Percentiles rank a stretch among this genome's conserved stretches.
Evolutionary conservation across 2,113 vertebrate genomes (phyloP).

Genomic region (Condylura cristata): DNA sequence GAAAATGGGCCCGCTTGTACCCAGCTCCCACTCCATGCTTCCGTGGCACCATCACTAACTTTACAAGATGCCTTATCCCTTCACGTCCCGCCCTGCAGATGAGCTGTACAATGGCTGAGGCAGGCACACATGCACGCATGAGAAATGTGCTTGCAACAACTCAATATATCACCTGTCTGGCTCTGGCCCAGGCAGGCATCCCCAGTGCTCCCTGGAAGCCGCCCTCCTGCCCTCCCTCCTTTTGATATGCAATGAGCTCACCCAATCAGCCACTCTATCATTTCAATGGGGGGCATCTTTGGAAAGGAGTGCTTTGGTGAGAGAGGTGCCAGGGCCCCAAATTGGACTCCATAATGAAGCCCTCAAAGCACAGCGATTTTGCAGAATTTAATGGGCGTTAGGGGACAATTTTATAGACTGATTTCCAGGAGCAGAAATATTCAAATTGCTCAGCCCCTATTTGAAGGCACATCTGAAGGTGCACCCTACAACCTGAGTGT

Average conservation of each 20-base stretch:
- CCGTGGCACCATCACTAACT: not conserved
- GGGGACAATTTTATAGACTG: constrained; percentile 85
- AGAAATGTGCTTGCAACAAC: constrained; percentile 66
- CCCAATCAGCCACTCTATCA: constrained; percentile 78
- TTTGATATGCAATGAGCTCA: constrained; percentile 85
- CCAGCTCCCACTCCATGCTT: not conserved
- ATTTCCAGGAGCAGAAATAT: constrained; percentile 87
- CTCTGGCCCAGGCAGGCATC: constrained; percentile 41
- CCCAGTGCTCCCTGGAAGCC: constrained; percentile 48
- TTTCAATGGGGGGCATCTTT: constrained; percentile 77
- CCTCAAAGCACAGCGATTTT: constrained; percentile 81
- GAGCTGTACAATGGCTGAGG: constrained; percentile 33
- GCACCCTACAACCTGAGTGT: constrained; percentile 87
- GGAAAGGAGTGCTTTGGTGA: not conserved
- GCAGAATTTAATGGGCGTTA: constrained; percentile 87
- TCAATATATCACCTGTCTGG: constrained; percentile 76
- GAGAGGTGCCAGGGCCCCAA: constrained; percentile 20
- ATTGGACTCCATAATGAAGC: constrained; percentile 68
- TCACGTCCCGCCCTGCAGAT: not conserved
- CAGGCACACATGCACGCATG: not conserved
- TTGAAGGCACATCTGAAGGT: constrained; percentile 89
- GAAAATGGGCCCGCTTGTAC: not conserved
- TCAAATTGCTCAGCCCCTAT: constrained; percentile 86
- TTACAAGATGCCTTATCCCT: not conserved
- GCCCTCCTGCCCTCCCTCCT: constrained; percentile 74